Conservation (phyloP, 92 coral and sea anemone genomes). For the Umimayanthus kanabou region DNA sequence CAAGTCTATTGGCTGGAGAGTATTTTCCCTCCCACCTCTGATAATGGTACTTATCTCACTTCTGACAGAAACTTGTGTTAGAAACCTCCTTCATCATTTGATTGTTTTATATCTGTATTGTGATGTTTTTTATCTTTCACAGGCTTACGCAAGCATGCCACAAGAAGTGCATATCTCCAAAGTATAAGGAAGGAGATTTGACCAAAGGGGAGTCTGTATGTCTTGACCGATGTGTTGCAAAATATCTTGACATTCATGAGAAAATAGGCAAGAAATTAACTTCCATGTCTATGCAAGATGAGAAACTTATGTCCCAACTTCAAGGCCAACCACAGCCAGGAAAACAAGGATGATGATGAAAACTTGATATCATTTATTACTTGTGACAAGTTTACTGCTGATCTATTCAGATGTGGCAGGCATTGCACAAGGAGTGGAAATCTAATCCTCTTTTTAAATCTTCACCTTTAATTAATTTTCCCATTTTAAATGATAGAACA, state of each 20-base stretch:
- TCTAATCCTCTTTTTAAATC: neutral
- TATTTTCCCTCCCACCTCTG: too few species aligned
- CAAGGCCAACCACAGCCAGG: slow-evolving; percentile 77
- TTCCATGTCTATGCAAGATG: slow-evolving; percentile 98
- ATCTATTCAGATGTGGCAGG: neutral
- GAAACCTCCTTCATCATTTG: too few species aligned
- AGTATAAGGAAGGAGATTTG: slow-evolving; percentile 97
- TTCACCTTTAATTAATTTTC: neutral
- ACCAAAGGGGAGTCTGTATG: slow-evolving; percentile 99
- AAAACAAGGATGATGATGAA: slow-evolving; percentile 8
- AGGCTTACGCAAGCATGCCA: slow-evolving; percentile 96
- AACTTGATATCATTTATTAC: neutral
- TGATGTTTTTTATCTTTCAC: neutral
- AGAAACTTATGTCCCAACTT: slow-evolving; percentile 92
- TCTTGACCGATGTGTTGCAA: slow-evolving; percentile 97
- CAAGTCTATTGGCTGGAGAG: too few species aligned
- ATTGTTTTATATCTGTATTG: too few species aligned
- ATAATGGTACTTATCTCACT: too few species aligned
- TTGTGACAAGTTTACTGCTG: neutral
- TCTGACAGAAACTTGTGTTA: too few species aligned
- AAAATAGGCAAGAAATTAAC: slow-evolving; percentile 96
- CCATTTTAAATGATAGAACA: neutral
- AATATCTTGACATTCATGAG: slow-evolving; percentile 96
- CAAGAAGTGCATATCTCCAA: slow-evolving; percentile 96
- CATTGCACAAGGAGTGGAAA: neutral